A percentile compares a stretch with the other conserved stretches of the same genome.
Conservation (phyloP, 2,797 vertebrate genomes). For the Eremophila alpestris region DNA sequence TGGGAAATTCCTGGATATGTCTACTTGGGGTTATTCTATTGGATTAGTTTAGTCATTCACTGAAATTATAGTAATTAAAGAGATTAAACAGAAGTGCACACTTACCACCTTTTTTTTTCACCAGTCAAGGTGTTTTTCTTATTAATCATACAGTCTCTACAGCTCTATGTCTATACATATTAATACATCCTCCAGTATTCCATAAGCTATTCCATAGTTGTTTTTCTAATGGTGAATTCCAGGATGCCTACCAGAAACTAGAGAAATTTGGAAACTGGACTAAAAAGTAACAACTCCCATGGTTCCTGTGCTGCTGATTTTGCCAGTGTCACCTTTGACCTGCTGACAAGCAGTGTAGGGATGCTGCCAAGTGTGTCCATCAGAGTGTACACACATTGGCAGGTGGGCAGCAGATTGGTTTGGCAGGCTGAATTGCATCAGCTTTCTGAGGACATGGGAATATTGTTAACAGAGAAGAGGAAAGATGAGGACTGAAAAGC, state of each 20-base stretch:
- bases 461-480: neutral
- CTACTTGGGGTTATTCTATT: neutral
- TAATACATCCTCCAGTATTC: neutral
- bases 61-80: neutral
- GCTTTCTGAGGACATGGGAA: neutral
- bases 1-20: neutral
- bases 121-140: neutral
- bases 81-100: neutral
- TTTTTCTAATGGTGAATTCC: neutral
- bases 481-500: neutral
- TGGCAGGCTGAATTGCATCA: neutral
- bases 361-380: rapidly evolving
- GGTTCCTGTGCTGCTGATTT: neutral
- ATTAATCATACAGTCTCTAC: neutral
- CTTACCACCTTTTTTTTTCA: neutral
- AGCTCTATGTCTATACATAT: neutral
- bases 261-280: neutral
- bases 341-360: neutral
- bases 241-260: neutral
- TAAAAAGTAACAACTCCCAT: neutral
- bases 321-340: neutral
- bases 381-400: neutral
- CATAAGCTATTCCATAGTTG: neutral
- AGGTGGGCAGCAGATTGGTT: neutral
- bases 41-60: neutral